A percentile compares a stretch with the other conserved stretches of the same genome.
These are phyloP conservation scores for Caenorhabditis doughertyi DNA, from an alignment of 2,888 invertebrate species.

Conservation along the genomic window DNA sequence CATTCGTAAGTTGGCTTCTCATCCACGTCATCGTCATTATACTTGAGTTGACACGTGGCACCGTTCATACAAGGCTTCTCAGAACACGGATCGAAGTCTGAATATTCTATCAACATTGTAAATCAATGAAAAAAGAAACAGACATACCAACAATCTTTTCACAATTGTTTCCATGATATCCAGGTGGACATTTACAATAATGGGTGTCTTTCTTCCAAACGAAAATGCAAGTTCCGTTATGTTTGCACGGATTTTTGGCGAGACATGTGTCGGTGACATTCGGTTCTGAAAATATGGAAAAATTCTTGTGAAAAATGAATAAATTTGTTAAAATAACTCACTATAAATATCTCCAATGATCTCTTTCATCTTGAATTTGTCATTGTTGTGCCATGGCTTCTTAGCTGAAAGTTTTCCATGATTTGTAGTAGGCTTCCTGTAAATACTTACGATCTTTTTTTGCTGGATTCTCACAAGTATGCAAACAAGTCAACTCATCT, in stretches of 20 bases:
- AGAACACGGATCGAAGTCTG: conserved; percentile 79
- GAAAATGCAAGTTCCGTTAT: conserved; percentile 80
- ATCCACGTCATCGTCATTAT: conserved; percentile 64
- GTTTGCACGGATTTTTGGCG: conserved; percentile 78
- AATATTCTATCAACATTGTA: background rate
- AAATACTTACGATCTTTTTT: conserved; percentile 72
- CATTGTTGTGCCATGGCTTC: conserved; percentile 77
- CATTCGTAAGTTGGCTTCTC: conserved; percentile 76
- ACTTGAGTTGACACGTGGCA: conserved; percentile 76
- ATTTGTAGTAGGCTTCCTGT: background rate
- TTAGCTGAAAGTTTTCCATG: conserved; percentile 63
- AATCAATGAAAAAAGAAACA: background rate
- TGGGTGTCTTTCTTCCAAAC: conserved; percentile 75
- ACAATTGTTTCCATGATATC: conserved; percentile 79
- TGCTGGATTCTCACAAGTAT: conserved; percentile 78
- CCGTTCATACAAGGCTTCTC: conserved; percentile 79
- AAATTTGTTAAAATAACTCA: conserved; percentile 37
- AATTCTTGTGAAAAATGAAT: background rate
- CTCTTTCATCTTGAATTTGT: conserved; percentile 75
- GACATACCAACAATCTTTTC: conserved; percentile 75
- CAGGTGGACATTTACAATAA: conserved; percentile 78
- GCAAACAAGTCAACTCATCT: conserved; percentile 75
- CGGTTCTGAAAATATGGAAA: conserved; percentile 60
- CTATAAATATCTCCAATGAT: conserved; percentile 69
- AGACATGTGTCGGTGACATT: conserved; percentile 74